These are phyloP conservation scores for Acleris cristana DNA, from an alignment of 2,888 invertebrate genomes.

Conservation along the genomic window DNA sequence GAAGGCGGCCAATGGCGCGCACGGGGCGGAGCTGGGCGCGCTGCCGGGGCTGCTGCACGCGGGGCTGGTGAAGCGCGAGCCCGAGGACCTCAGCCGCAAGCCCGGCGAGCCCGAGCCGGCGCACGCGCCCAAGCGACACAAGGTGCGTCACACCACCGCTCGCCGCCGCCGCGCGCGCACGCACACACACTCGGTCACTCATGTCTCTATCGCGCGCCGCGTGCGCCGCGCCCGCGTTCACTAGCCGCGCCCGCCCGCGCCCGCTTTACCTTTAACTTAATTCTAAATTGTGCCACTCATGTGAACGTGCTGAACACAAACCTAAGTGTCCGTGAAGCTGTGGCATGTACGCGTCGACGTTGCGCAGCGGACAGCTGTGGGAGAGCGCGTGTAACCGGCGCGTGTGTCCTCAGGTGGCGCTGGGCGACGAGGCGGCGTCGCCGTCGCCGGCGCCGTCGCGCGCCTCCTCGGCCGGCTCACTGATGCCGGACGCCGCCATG, in stretches of 20 bases:
- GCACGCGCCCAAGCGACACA: constrained; percentile 86
- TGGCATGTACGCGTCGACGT: constrained; percentile 85
- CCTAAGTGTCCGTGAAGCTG: constrained; percentile 78
- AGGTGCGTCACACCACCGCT: constrained; percentile 85
- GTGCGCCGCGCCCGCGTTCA: constrained; percentile 82
- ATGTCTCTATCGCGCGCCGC: constrained; percentile 84
- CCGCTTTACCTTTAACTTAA: constrained; percentile 69
- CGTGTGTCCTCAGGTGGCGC: constrained; percentile 85
- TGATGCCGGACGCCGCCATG: constrained; percentile 86
- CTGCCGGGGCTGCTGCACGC: constrained; percentile 85
- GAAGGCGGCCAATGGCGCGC: constrained; percentile 87
- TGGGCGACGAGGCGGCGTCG: constrained; percentile 84
- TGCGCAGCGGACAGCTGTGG: constrained; percentile 84
- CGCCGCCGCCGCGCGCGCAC: constrained; percentile 82
- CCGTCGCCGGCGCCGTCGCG: constrained; percentile 86
- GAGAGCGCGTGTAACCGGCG: constrained; percentile 86
- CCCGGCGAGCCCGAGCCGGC: constrained; percentile 84
- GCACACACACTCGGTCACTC: constrained; percentile 83
- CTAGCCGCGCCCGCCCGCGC: constrained; percentile 85
- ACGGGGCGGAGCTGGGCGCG: constrained; percentile 87
- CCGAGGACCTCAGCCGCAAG: constrained; percentile 91
- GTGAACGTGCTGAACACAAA: constrained; percentile 68
- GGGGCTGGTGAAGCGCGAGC: constrained; percentile 90
- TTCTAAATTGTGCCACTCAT: constrained; percentile 58
- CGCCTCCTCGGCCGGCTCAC: constrained; percentile 82